phyloP scores from a whole-genome alignment of 2,797 vertebrate genomes.

The Molossus molossus region DNA sequence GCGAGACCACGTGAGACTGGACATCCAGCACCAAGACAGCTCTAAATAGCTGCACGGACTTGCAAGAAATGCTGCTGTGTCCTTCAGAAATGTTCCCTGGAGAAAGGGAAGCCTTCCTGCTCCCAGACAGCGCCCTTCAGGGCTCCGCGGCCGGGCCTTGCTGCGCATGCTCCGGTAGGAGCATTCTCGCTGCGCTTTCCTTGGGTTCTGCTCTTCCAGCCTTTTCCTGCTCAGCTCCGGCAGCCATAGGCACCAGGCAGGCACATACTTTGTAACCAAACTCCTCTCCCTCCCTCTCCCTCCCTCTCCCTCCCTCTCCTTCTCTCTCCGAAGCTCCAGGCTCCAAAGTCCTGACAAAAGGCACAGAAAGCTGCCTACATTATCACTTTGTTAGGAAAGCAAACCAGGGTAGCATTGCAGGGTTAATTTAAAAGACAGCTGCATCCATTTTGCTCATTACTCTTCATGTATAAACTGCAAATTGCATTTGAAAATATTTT shows the following conservation, averaged over 20 bases:
- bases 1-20: neutral
- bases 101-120: neutral
- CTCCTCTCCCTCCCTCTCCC: neutral
- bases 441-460: constrained; percentile 89
- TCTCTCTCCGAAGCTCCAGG: neutral
- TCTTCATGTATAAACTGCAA: constrained; percentile 88
- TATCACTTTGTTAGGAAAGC: constrained; percentile 76
- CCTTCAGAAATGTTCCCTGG: neutral
- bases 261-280: neutral
- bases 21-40: neutral
- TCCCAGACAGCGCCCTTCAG: neutral
- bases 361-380: constrained; percentile 46
- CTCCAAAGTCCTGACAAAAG: neutral
- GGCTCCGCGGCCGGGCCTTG: neutral
- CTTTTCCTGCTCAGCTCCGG: neutral
- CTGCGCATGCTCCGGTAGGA: neutral
- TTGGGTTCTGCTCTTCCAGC: neutral
- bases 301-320: too few species aligned
- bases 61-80: neutral
- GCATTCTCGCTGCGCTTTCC: constrained; percentile 8
- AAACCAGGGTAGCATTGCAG: constrained; percentile 54
- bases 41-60: neutral
- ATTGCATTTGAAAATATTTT: constrained; percentile 89
- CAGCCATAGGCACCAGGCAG: neutral
- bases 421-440: constrained; percentile 90